Percentiles rank a stretch among this genome's conserved stretches.
phyloP scores from a whole-genome alignment of 2,113 vertebrate species.

The Cariama cristata region DNA sequence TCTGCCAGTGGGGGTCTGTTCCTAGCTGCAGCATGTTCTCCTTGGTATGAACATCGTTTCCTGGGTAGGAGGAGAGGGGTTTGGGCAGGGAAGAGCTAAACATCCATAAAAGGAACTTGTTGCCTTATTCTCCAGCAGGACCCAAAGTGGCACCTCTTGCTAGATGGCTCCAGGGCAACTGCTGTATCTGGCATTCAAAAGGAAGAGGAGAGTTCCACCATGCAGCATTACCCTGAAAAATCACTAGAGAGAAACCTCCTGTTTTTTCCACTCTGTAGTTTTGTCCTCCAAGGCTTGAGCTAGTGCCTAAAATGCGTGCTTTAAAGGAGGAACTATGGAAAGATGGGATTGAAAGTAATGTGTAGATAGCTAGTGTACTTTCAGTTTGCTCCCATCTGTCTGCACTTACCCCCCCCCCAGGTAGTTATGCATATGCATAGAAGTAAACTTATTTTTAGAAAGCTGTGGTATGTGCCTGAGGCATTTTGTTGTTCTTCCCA shows the following conservation, averaged over 20 bases:
- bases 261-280: neutral
- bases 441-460: constrained; percentile 38
- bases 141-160: neutral
- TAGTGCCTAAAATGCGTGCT: neutral
- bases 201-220: neutral
- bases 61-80: neutral
- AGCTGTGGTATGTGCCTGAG: constrained; percentile 1
- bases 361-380: neutral
- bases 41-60: rapidly evolving
- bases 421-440: neutral
- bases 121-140: neutral
- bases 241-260: neutral
- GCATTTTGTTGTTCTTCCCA: constrained; percentile 30
- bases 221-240: neutral
- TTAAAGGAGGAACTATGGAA: neutral
- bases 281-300: neutral
- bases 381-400: neutral
- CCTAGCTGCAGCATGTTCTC: neutral
- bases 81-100: neutral
- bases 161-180: neutral
- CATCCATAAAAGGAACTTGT: neutral
- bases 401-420: neutral
- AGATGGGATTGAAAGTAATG: neutral
- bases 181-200: neutral
- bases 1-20: neutral